Base-by-base conservation (phyloP, 1,140 invertebrate genomes). In the Drosophila auraria region DNA sequence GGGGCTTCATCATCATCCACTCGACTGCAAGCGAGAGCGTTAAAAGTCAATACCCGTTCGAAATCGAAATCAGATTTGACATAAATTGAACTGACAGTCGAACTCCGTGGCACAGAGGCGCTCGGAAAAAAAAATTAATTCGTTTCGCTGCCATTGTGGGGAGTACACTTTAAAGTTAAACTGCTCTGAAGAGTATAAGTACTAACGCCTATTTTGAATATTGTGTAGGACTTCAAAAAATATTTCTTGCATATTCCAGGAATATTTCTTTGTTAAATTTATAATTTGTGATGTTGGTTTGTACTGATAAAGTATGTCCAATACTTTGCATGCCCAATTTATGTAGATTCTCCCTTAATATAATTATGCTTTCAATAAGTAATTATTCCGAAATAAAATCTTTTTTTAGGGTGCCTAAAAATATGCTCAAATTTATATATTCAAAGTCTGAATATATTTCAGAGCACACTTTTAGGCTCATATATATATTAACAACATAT, bases 21-120 rank as follows among this genome's bases (percentile, higher is more conserved):
- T 70, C 63, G 62, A 65, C 68, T 84, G 82, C 78, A 84, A 64
- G 58, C 38, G 58, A 49, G 58, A 62, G 58, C 72, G 73, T 74
- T 74, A 63, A 79, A 61, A 75, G 78, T 76, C 83, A 87, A 80
- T 87, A 79, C 64, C 78, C 73, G 77, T 75, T 87, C 66, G 66
- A 65, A 79, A 79, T 79, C 77, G 78, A 90, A 90, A 90, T 90
- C 86, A 74, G 82, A 82, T 90, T 79, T 82, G 79, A 86, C 80
- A 90, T 90, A 90, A 86, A 90, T 90, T 90, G 72, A 72, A 80
- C 75, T 82, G 86, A 72, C 75, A 82, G 47, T 36, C 53, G 71
- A 74, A 80, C 78, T 78, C 42, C 44, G 51, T 38, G 51, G 40
- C 53, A 71, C 56, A 54, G 72, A 20, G 4, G 62, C n/a, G 15